Percentiles rank a stretch among this genome's conserved stretches.
Conservation (phyloP, 2,888 invertebrate genomes). For the Limnephilus lunatus region DNA sequence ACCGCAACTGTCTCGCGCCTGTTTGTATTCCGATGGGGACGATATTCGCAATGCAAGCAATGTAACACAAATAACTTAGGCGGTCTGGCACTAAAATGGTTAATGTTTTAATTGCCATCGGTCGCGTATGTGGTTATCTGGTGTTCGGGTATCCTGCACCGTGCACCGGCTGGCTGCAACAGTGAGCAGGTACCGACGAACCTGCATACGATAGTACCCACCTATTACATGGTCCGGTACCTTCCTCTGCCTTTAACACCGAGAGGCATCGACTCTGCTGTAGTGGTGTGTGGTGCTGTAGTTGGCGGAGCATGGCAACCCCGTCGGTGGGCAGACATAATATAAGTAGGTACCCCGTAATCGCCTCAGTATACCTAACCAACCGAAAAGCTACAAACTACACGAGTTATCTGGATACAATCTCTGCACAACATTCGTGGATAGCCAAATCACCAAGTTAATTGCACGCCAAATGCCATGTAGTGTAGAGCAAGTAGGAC, state of each 20-base stretch:
- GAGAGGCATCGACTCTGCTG: not conserved
- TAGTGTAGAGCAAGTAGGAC: not conserved
- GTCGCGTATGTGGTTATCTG: slow-evolving; percentile 3
- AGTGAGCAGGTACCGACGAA: not conserved
- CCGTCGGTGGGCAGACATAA: not conserved
- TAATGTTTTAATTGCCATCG: slow-evolving; percentile 36
- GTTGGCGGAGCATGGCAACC: slow-evolving; percentile 26
- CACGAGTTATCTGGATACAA: not conserved
- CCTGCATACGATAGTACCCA: not conserved
- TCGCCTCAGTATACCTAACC: not conserved
- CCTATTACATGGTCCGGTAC: slow-evolving; percentile 6
- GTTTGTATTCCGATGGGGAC: not conserved
- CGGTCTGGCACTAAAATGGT: slow-evolving; percentile 2
- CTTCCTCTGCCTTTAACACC: not conserved
- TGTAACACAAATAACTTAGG: not conserved
- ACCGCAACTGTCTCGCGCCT: not conserved
- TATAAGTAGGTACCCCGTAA: not conserved
- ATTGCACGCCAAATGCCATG: not conserved
- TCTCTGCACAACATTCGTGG: not conserved
- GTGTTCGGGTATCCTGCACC: not conserved
- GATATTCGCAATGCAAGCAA: not conserved
- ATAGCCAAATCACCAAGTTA: not conserved
- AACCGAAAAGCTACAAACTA: slow-evolving; percentile 2
- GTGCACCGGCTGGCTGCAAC: slow-evolving; percentile 13
- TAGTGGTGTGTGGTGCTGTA: not conserved